A percentile compares a stretch with the other conserved stretches of the same genome.
phyloP scores from a whole-genome alignment of 1,140 invertebrate species.

The Lordiphosa mommai region DNA sequence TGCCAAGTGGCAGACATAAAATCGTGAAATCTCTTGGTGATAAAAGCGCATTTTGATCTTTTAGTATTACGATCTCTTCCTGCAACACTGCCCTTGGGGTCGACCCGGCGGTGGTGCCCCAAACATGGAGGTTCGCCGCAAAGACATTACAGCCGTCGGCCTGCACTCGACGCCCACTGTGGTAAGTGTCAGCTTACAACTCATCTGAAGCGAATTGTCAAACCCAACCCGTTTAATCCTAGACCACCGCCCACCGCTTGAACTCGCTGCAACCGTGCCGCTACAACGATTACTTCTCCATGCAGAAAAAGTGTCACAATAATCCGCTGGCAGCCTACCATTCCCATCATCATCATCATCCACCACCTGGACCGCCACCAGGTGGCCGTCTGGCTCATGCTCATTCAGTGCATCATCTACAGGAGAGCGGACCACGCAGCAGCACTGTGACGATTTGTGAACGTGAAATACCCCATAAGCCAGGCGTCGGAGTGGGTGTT shows the following conservation, averaged over 20 bases:
- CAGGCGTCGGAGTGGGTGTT: slow-evolving; percentile 27
- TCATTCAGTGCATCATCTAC: slow-evolving; percentile 65
- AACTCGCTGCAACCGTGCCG: slow-evolving; percentile 67
- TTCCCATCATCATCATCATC: slow-evolving; percentile 59
- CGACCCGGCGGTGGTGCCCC: slow-evolving; percentile 77
- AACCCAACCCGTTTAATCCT: not conserved
- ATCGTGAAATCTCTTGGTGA: no score
- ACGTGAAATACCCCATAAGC: slow-evolving; percentile 44
- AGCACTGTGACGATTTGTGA: slow-evolving; percentile 71
- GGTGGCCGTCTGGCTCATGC: slow-evolving; percentile 47
- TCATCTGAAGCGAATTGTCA: not conserved
- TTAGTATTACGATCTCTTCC: slow-evolving; percentile 80
- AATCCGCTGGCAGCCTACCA: slow-evolving; percentile 54
- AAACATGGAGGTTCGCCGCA: slow-evolving; percentile 79
- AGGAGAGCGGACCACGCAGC: slow-evolving; percentile 59
- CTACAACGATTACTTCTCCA: slow-evolving; percentile 70
- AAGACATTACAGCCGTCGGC: slow-evolving; percentile 80
- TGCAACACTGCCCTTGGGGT: slow-evolving; percentile 81
- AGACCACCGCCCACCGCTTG: slow-evolving; percentile 64
- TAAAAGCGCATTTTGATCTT: no score
- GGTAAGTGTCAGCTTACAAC: slow-evolving; percentile 32
- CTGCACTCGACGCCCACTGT: slow-evolving; percentile 80
- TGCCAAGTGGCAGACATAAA: no score
- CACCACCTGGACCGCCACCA: slow-evolving; percentile 22
- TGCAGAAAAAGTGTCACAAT: slow-evolving; percentile 67